These are phyloP conservation scores for Hydropsyche tenuis DNA, from an alignment of 1,140 invertebrate genomes.

Conservation along the genomic window DNA sequence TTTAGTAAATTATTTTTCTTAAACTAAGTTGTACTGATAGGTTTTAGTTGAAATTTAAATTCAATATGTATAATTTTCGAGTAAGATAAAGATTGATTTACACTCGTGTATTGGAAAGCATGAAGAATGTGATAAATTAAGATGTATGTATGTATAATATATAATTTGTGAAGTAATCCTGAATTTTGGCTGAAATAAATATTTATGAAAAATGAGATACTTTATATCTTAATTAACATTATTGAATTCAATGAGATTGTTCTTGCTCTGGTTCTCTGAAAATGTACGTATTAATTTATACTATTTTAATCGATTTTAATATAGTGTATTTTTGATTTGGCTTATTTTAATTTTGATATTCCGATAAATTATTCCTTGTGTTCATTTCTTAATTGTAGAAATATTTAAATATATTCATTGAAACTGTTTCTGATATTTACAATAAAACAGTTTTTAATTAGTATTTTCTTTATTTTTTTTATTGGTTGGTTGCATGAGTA, in stretches of 20 bases:
- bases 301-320: conserved; percentile 7
- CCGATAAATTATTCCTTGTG: conserved; percentile 40
- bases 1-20: too few species aligned
- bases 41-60: too few species aligned
- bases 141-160: neutral
- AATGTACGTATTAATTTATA: too few species aligned
- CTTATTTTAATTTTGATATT: conserved; percentile 27
- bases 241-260: too few species aligned
- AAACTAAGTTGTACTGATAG: too few species aligned
- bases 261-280: too few species aligned
- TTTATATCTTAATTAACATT: too few species aligned
- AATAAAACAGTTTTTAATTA: conserved; percentile 29
- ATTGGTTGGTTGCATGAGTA: too few species aligned
- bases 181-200: neutral
- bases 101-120: neutral
- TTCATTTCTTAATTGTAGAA: conserved; percentile 39
- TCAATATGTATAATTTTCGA: too few species aligned
- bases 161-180: conserved; percentile 13
- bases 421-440: conserved; percentile 31
- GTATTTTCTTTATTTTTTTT: neutral
- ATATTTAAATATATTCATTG: conserved; percentile 26
- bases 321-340: neutral
- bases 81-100: neutral
- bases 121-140: conserved; percentile 31
- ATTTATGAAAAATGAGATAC: too few species aligned